These are phyloP conservation scores for Pseudachorutes palmiensis DNA, from an alignment of 1,140 invertebrate genomes.

Conservation along the genomic window DNA sequence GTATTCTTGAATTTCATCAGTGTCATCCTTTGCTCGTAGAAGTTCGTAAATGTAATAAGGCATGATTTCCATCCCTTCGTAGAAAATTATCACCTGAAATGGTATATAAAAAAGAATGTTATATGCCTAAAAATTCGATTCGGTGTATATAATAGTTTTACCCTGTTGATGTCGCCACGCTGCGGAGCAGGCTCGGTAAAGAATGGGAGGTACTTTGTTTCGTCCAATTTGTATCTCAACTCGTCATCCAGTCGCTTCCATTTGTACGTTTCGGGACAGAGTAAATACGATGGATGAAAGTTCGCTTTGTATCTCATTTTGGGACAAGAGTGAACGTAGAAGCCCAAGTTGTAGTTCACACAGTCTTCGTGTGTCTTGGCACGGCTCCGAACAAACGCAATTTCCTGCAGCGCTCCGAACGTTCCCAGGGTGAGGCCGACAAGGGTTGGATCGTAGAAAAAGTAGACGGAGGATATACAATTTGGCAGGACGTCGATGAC, in stretches of 20 bases:
- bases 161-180: background rate
- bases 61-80: background rate
- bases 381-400: conserved; percentile 44
- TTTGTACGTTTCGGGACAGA: conserved; percentile 85
- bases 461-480: conserved; percentile 94
- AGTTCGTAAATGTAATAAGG: conserved; percentile 12
- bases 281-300: conserved; percentile 75
- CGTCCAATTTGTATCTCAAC: conserved; percentile 61
- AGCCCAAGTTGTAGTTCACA: conserved; percentile 95
- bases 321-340: conserved; percentile 90
- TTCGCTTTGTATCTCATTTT: conserved; percentile 97
- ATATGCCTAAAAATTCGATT: no score
- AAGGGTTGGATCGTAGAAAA: conserved; percentile 94
- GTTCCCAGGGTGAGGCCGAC: conserved; percentile 80
- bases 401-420: conserved; percentile 69
- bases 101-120: background rate
- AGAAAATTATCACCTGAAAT: conserved; percentile 13
- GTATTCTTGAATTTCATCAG: conserved; percentile 18
- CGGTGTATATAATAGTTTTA: conserved; percentile 1
- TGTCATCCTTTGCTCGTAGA: conserved; percentile 9
- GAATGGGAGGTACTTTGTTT: conserved; percentile 62
- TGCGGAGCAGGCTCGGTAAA: background rate
- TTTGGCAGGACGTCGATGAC: conserved; percentile 91
- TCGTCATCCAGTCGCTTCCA: conserved; percentile 67
- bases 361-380: conserved; percentile 54